Conservation (phyloP, 1,140 invertebrate species). For the Oncopeltus fasciatus region DNA sequence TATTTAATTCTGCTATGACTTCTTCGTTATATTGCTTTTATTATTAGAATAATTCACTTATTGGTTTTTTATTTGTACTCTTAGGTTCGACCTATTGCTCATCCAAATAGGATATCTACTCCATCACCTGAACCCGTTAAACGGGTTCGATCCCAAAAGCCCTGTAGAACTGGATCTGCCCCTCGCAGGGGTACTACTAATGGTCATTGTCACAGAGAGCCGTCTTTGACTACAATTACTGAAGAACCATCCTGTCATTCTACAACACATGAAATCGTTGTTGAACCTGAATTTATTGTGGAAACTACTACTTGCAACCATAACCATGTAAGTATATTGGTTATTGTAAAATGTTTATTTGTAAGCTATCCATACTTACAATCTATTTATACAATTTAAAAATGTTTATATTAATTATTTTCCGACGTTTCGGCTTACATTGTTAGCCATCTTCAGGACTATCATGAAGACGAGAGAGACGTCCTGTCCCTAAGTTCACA, state of each 20-base stretch:
- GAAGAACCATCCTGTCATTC: conserved; percentile 76
- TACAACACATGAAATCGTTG: conserved; percentile 73
- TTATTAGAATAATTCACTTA: neutral
- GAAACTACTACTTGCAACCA: conserved; percentile 66
- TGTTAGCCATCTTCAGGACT: too few species aligned
- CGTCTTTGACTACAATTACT: conserved; percentile 82
- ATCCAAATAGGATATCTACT: conserved; percentile 69
- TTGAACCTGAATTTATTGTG: conserved; percentile 86
- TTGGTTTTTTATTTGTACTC: neutral
- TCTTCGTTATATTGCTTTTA: conserved; percentile 5
- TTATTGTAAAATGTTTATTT: neutral
- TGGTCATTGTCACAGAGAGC: conserved; percentile 36
- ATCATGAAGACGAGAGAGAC: too few species aligned
- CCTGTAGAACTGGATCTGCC: conserved; percentile 22
- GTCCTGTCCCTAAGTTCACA: too few species aligned
- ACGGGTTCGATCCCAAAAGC: conserved; percentile 27
- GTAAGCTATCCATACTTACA: too few species aligned
- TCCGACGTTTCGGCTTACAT: too few species aligned
- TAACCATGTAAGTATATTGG: conserved; percentile 20
- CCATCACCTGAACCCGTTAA: conserved; percentile 52
- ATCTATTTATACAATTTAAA: too few species aligned
- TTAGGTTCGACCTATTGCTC: conserved; percentile 59
- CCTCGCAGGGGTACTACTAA: conserved; percentile 25
- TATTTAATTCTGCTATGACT: conserved; percentile 7
- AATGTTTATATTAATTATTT: too few species aligned